Percentiles rank a stretch among this genome's conserved stretches.
Evolutionary conservation across 2,797 vertebrate genomes (phyloP).

Genomic region (Taeniopygia guttata): DNA sequence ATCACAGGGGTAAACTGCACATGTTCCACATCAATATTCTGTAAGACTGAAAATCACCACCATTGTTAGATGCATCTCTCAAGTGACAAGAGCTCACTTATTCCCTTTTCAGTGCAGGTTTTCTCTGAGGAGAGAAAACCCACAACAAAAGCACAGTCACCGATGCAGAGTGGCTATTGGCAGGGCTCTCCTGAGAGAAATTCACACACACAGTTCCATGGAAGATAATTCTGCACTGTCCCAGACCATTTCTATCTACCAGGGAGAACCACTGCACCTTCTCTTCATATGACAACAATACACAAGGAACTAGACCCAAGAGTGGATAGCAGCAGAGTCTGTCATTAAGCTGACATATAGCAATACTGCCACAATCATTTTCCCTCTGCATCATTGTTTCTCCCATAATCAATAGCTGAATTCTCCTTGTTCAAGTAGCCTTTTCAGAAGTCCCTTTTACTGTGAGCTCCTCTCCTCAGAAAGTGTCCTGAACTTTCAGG

Average conservation of each 20-base stretch:
- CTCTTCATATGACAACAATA: not conserved
- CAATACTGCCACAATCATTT: not conserved
- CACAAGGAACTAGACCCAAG: not conserved
- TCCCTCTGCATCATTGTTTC: accelerated
- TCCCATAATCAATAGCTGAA: not conserved
- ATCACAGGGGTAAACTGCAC: not conserved
- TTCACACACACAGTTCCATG: not conserved
- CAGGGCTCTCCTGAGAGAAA: not conserved
- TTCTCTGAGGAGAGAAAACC: not conserved
- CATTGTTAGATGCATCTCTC: not conserved
- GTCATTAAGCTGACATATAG: not conserved
- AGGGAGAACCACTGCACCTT: not conserved
- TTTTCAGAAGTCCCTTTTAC: not conserved
- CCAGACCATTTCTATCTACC: not conserved
- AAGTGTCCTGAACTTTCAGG: not conserved
- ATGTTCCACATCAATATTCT: not conserved
- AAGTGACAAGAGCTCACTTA: not conserved
- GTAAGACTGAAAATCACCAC: not conserved
- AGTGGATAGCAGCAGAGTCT: not conserved
- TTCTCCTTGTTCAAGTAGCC: not conserved
- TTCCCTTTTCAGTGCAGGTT: not conserved
- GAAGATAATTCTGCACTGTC: not conserved
- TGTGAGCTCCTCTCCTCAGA: not conserved
- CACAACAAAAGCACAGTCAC: not conserved
- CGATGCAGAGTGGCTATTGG: not conserved